Base-by-base conservation (phyloP, 2,888 invertebrate genomes). In the Timandra comae region DNA sequence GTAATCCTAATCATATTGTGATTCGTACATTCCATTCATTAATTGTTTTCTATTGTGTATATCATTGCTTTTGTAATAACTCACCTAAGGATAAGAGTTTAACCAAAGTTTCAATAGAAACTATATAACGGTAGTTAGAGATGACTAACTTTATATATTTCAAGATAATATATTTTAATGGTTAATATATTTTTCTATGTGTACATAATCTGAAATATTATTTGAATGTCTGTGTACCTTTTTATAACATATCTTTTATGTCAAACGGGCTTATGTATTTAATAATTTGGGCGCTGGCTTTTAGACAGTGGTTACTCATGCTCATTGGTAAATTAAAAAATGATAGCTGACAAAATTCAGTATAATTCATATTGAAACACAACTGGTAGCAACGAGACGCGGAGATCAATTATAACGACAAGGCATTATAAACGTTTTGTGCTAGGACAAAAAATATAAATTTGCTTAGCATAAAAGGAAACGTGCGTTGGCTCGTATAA, bases 121-220 rank as follows among this genome's bases (percentile, higher is more conserved):
- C 49, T 53, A 54, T 58, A 53, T 57, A 50, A 49, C 48, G 43
- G 41, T 52, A 49, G 40, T 43, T 28, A 42, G 46, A 42, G 46
- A 52, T 57, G 51, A 43, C 56, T 61, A 52, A 52, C 59, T 55
- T 52, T 53, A 56, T 60, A 44, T 54, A 53, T 55, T 59, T 56
- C 49, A 46, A 67, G 60, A 62, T 56, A 67, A 64, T 75, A 77
- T 72, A 38, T 72, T 72, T 66, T 42, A 50, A 69, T 69, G 66
- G 58, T 71, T 72, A 69, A 42, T 46, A 74, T 80, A 78, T 78
- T 79, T 80, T 77, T 78, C 59, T 78, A 79, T 66, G 35, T 78
- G 72, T 79, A 77, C 67, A 69, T 63, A 61, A 52, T 29, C 33
- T 24, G 24, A 39, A n/a, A n/a, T n/a, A n/a, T 39, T 46, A 30